Base-by-base conservation (phyloP, 2,888 invertebrate genomes). In the Adineta ricciae region DNA sequence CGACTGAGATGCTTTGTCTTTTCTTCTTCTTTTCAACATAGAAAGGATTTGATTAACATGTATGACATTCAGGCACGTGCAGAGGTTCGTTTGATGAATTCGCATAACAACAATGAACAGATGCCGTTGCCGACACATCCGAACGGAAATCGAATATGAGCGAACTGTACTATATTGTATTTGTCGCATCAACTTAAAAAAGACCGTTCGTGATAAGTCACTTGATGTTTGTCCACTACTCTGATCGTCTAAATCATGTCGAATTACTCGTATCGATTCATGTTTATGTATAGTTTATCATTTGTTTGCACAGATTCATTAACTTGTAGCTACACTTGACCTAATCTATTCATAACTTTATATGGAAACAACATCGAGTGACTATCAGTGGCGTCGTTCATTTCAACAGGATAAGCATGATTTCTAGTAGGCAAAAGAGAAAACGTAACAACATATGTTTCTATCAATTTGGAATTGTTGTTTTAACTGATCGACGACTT, bases 401-500 rank as follows among this genome's bases (percentile, higher is more conserved):
- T 56, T 9, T 56, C 64, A 64, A 64, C 32, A 64, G 32, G 64
- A 14, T 64, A 64, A n/a, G n/a, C 1, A 32, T 27, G 64, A 64
- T 64, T n/a, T 64, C 32, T 64, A 64, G 27, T 64, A 27, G 27
- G 64, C 64, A 64, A 27, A 16, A 64, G 2, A 64, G 16, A 64
- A 64, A 64, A 64, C 32, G 64, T 32, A 64, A 64, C 16, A 32
- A 32, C 64, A 64, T 64, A 64, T 64, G 64, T 32, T 64, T 14
- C 11, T 64, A 2, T 16, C 27, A 64, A 24, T 27, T 64, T 64
- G 16, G 32, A n/a, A 16, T 64, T 64, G 64, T 64, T 64, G 64
- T 64, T 64, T 64, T 64, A 64, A 64, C 64, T 64, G 64, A 64
- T 64, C 64, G 64, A 27, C 64, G 64, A 64, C 64, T 64, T 64